Percentiles rank a stretch among this genome's conserved stretches.
phyloP scores from a whole-genome alignment of 2,888 invertebrate genomes.

The Scaptomyza parva region DNA sequence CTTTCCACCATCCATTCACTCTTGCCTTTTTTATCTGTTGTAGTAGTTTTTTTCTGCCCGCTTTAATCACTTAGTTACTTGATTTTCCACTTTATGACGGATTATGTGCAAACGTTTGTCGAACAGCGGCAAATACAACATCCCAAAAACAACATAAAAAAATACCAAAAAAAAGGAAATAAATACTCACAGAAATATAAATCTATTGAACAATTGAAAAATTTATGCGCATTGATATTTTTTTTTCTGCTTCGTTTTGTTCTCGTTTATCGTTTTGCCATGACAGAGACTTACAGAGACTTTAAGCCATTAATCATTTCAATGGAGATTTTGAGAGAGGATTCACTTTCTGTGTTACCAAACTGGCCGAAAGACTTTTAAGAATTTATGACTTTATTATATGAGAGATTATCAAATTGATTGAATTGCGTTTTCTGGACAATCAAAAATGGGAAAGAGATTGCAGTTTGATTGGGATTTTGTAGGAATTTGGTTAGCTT shows the following conservation, averaged over 20 bases:
- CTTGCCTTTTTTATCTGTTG: slow-evolving; percentile 10
- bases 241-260: too few species aligned
- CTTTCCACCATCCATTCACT: not conserved
- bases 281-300: slow-evolving; percentile 16
- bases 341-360: slow-evolving; percentile 16
- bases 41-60: slow-evolving; percentile 27
- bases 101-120: slow-evolving; percentile 74
- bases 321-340: slow-evolving; percentile 8
- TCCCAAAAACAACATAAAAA: slow-evolving; percentile 8
- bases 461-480: not conserved
- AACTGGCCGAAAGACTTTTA: slow-evolving; percentile 9
- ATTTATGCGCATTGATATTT: slow-evolving; percentile 51
- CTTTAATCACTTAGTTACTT: slow-evolving; percentile 76
- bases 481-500: not conserved
- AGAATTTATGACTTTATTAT: slow-evolving; percentile 52
- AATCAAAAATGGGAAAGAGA: not conserved
- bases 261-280: not conserved
- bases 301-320: slow-evolving; percentile 54
- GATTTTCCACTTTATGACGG: slow-evolving; percentile 79
- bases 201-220: slow-evolving; percentile 59
- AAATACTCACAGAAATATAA: slow-evolving; percentile 17
- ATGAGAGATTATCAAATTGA: slow-evolving; percentile 7
- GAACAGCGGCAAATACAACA: slow-evolving; percentile 13
- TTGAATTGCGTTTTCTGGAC: slow-evolving; percentile 13
- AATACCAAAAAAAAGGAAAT: not conserved